phyloP scores from a whole-genome alignment of 2,888 invertebrate genomes.

The Drosophila ustulata region DNA sequence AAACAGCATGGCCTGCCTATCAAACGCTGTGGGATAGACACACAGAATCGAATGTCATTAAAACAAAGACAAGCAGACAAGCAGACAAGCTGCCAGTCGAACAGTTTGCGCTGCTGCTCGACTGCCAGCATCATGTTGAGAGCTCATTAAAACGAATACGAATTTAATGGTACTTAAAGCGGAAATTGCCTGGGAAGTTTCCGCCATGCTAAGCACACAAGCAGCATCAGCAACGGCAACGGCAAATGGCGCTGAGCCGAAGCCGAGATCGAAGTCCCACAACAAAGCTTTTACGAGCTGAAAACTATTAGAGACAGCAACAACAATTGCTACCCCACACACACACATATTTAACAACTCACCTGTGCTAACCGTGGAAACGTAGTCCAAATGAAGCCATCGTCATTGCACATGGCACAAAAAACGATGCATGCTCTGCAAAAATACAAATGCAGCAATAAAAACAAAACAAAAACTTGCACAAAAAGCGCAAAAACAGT shows the following conservation, averaged over 20 bases:
- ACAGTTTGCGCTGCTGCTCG: slow-evolving; percentile 1
- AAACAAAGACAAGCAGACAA: slow-evolving; percentile 67
- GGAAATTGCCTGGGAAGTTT: slow-evolving; percentile 81
- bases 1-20: slow-evolving; percentile 44
- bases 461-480: slow-evolving; percentile 10
- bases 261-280: slow-evolving; percentile 64
- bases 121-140: slow-evolving; percentile 73
- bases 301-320: slow-evolving; percentile 74
- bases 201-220: slow-evolving; percentile 67
- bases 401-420: slow-evolving; percentile 49
- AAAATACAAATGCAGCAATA: slow-evolving; percentile 6
- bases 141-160: slow-evolving; percentile 81
- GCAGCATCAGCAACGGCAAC: slow-evolving; percentile 26
- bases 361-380: slow-evolving; percentile 28
- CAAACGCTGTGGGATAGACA: slow-evolving; percentile 53
- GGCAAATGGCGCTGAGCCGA: slow-evolving; percentile 31
- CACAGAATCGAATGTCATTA: slow-evolving; percentile 75
- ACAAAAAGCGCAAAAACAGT: slow-evolving; percentile 20
- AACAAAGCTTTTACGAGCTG: slow-evolving; percentile 76
- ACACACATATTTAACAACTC: slow-evolving; percentile 22
- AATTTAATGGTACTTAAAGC: slow-evolving; percentile 81
- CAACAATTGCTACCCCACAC: slow-evolving; percentile 32
- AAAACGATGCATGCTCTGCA: slow-evolving; percentile 49
- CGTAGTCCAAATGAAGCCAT: slow-evolving; percentile 63
- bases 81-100: slow-evolving; percentile 18